A percentile compares a stretch with the other conserved stretches of the same genome.
phyloP scores from a whole-genome alignment of 2,888 invertebrate species.

The Proisotoma minuta region DNA sequence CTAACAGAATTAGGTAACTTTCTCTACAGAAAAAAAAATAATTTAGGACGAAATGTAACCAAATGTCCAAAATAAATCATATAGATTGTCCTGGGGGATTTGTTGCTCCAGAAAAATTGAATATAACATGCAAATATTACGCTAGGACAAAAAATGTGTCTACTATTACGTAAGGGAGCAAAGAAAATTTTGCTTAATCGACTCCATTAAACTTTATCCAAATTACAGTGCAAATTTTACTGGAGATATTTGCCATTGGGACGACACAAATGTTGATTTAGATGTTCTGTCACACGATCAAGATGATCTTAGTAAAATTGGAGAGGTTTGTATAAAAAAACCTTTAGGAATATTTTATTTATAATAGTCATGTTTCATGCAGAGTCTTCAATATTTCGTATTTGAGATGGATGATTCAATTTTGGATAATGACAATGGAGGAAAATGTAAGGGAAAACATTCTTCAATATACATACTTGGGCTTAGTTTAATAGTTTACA shows the following conservation, averaged over 20 bases:
- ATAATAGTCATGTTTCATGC: neutral
- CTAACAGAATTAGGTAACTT: no score
- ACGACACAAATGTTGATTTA: neutral
- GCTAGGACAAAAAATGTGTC: constrained; percentile 3
- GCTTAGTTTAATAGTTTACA: neutral
- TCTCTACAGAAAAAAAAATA: neutral
- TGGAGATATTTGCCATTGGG: constrained; percentile 16
- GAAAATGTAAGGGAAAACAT: constrained; percentile 8
- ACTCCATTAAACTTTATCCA: neutral
- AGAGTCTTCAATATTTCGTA: neutral
- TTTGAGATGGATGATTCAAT: constrained; percentile 1
- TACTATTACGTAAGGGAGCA: neutral
- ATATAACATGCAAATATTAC: constrained; percentile 6
- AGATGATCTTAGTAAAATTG: constrained; percentile 7
- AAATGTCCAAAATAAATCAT: neutral
- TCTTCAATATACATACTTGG: no score
- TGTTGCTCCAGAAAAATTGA: constrained; percentile 11
- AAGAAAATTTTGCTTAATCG: neutral
- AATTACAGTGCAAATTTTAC: constrained; percentile 10
- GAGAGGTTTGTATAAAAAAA: neutral
- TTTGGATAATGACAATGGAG: neutral
- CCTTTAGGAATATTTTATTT: neutral
- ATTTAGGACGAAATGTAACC: neutral
- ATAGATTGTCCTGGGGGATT: constrained; percentile 19
- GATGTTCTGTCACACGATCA: neutral